phyloP scores from a whole-genome alignment of 2,113 vertebrate species.

The Cariama cristata region DNA sequence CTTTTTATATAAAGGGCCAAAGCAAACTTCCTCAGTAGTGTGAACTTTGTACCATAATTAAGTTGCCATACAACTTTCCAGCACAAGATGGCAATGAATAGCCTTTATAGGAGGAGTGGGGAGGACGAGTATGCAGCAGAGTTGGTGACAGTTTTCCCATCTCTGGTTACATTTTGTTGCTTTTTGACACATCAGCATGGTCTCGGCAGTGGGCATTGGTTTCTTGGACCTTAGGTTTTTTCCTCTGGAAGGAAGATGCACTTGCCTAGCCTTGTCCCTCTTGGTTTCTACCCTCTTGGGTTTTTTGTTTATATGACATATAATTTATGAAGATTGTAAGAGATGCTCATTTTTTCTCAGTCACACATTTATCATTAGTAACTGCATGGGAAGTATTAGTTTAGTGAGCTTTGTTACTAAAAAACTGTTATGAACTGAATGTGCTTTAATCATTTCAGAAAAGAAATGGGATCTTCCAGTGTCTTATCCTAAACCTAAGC shows the following conservation, averaged over 20 bases:
- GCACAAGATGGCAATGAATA: constrained; percentile 71
- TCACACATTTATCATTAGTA: neutral
- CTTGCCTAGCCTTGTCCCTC: neutral
- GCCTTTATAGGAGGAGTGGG: neutral
- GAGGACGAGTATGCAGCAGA: constrained; percentile 17
- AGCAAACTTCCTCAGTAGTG: constrained; percentile 16
- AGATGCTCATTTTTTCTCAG: neutral
- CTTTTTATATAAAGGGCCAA: neutral
- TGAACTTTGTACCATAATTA: neutral
- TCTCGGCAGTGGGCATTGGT: constrained; percentile 52
- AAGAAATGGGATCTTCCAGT: neutral
- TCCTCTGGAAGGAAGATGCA: neutral
- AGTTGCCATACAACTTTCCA: constrained; percentile 57
- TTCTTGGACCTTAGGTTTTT: neutral
- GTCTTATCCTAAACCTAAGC: neutral
- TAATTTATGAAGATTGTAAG: neutral
- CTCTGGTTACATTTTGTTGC: constrained; percentile 56
- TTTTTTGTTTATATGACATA: neutral
- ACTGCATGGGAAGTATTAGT: neutral
- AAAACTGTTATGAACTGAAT: neutral
- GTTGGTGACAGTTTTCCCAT: constrained; percentile 31
- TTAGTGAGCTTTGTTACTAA: neutral
- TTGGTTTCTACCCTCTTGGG: neutral
- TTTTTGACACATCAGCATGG: constrained; percentile 46
- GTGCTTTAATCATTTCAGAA: neutral